Base-by-base conservation (phyloP, 2,113 vertebrate genomes). In the Dicerorhinus sumatrensis region DNA sequence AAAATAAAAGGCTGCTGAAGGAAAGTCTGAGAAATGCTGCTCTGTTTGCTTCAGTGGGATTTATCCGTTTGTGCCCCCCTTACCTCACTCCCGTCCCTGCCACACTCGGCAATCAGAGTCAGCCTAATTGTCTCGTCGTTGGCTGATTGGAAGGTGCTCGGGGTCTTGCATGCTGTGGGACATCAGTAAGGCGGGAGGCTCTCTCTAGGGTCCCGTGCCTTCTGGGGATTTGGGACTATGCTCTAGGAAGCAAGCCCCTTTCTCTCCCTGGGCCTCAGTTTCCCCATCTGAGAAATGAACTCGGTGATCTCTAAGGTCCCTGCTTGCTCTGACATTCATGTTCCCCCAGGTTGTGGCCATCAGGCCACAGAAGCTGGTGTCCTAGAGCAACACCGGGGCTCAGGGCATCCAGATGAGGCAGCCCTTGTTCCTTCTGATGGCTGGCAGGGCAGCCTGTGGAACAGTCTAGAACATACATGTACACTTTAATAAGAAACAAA, bases 31-130 rank as follows among this genome's bases (percentile, higher is more conserved):
- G 79, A 23, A 31, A 8, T 11, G 4, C 8, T 0, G 31, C 48
- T 29, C 10, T 36, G 4, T 39, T 12, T 14, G 27, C 54, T 46
- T 31, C 21, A 0, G 23, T 39, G 77, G 69, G 20, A 2, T 83
- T 58, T 10, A 9, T 25, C 31, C 7, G 3, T 51, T 13, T 31
- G 21, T 18, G 5, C 1, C 27, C 46, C 13, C 42, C 42, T 14
- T 8, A 2, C 2, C 17, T 25, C 79, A 2, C 1, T 3, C 18
- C 79, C 0, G 20, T n/a, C 46, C 60, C 63, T 0, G 39, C 9
- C 33, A 3, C 33, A 23, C 72, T 36, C 11, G 46, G 67, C 46
- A 1, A 0, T 51, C 1, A 48, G 80, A 27, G 48, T 27, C 1
- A 0, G 10, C 67, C 75, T 51, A 12, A 21, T 17, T 27, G 23